Evolutionary conservation across 2,797 vertebrate species (phyloP).

Genomic region (Spatula versicolor): DNA sequence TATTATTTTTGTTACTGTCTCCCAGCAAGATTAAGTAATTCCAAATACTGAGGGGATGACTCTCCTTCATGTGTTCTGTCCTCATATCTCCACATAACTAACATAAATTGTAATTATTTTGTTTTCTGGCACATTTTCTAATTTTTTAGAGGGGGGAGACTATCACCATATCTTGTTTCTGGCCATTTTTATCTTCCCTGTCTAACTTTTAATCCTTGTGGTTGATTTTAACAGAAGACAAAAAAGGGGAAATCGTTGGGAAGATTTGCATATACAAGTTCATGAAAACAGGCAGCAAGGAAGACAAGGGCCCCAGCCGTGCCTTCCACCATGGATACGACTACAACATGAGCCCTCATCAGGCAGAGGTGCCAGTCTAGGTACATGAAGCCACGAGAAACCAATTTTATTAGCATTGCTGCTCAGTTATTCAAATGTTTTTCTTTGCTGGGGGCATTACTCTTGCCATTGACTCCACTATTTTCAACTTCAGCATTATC

Average conservation of each 20-base stretch:
- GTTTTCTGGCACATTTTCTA: conserved; percentile 15
- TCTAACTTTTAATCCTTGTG: conserved; percentile 22
- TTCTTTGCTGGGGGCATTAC: background rate
- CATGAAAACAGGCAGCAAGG: background rate
- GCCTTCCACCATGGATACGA: background rate
- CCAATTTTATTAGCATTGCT: background rate
- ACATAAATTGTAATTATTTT: conserved; percentile 31
- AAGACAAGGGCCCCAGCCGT: background rate
- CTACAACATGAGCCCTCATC: background rate
- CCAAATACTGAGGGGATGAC: conserved; percentile 33
- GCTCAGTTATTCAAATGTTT: background rate
- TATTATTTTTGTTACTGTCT: conserved; percentile 51
- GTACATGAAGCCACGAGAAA: background rate
- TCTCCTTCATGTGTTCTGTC: conserved; percentile 21
- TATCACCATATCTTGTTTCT: conserved; percentile 15
- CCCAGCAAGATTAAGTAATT: conserved; percentile 56
- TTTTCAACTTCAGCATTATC: background rate
- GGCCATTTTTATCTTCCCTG: background rate
- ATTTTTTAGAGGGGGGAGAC: conserved; percentile 1
- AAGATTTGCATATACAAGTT: background rate
- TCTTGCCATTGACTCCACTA: background rate
- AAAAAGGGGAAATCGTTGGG: rapidly evolving
- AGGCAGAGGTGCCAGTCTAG: background rate
- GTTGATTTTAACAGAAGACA: background rate
- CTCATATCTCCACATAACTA: conserved; percentile 25